phyloP scores from a whole-genome alignment of 1,140 invertebrate species.

The Euura lappo region DNA sequence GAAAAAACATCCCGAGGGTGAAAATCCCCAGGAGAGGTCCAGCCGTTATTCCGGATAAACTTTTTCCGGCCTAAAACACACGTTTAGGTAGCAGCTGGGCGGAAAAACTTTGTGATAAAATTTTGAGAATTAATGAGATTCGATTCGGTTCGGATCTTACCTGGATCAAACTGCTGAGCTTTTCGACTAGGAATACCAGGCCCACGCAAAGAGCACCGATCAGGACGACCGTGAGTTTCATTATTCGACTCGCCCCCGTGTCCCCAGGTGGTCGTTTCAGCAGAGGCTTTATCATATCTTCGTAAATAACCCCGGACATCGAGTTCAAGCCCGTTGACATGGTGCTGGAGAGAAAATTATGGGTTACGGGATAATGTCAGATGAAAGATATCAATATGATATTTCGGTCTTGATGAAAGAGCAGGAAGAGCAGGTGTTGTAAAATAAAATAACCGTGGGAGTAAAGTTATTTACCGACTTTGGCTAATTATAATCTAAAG shows the following conservation, averaged over 20 bases:
- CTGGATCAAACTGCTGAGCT: constrained; percentile 72
- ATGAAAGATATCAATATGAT: no score
- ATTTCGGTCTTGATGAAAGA: no score
- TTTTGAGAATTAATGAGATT: no score
- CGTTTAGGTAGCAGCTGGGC: not conserved
- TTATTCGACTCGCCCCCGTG: constrained; percentile 67
- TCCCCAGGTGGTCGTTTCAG: constrained; percentile 68
- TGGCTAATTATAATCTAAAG: no score
- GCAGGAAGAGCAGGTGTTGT: no score
- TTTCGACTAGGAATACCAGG: constrained; percentile 73
- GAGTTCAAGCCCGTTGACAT: constrained; percentile 83
- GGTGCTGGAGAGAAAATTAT: constrained; percentile 64
- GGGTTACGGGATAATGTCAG: not conserved
- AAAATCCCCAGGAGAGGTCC: constrained; percentile 81
- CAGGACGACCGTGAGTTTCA: constrained; percentile 73
- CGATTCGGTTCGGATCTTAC: constrained; percentile 32
- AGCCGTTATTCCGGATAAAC: constrained; percentile 71
- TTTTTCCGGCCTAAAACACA: constrained; percentile 64
- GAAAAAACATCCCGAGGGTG: constrained; percentile 78
- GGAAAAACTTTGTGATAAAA: no score
- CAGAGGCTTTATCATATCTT: constrained; percentile 76
- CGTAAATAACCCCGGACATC: constrained; percentile 81
- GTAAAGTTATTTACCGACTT: no score
- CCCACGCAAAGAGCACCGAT: constrained; percentile 69
- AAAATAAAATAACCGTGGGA: no score